Evolutionary conservation across 2,797 vertebrate genomes (phyloP).

Genomic region (Pteropus rufus): DNA sequence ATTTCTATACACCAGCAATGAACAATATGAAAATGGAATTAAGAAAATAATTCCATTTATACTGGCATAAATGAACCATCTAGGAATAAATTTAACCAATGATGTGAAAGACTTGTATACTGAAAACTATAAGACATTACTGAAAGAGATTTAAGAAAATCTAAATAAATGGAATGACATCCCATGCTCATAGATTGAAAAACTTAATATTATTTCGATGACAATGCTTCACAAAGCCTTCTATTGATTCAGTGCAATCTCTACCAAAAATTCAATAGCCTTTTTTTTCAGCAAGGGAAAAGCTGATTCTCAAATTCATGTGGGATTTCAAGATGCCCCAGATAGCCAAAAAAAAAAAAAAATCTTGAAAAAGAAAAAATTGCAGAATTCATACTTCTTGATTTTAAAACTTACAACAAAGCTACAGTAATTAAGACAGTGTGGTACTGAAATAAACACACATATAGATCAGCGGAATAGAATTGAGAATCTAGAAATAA

Average conservation of each 20-base stretch:
- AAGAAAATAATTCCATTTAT: background rate
- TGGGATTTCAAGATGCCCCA: background rate
- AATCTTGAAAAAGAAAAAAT: background rate
- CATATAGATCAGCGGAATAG: background rate
- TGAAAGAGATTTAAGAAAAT: background rate
- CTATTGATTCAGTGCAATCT: background rate
- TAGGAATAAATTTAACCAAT: background rate
- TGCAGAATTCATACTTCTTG: background rate
- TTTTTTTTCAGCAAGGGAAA: background rate
- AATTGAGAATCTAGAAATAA: background rate
- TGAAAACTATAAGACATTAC: background rate
- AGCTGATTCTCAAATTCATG: background rate
- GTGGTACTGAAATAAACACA: background rate
- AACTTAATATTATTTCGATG: background rate
- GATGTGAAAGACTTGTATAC: background rate
- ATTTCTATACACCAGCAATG: background rate
- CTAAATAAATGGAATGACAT: background rate
- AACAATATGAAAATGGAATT: background rate
- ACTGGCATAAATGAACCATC: background rate
- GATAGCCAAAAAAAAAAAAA: background rate
- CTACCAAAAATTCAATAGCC: background rate
- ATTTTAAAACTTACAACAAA: background rate
- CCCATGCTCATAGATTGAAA: background rate
- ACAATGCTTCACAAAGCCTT: background rate
- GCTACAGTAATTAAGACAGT: background rate